These are phyloP conservation scores for Acrobasis suavella DNA, from an alignment of 2,888 invertebrate genomes.

Conservation along the genomic window DNA sequence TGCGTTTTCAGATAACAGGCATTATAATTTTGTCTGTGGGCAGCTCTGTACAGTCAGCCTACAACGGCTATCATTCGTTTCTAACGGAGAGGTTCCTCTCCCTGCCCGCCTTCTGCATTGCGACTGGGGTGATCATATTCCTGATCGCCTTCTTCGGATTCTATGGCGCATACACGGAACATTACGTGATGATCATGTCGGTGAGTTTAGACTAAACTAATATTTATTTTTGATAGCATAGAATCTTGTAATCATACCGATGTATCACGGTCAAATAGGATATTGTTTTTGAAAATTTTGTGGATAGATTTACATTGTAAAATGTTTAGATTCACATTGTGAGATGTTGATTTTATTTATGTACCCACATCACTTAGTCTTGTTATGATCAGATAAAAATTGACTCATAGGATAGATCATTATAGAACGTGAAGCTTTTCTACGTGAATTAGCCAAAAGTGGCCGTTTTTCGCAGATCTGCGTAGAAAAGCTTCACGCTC, in stretches of 20 bases:
- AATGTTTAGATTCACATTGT: too few relatives aligned
- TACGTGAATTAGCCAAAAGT: too few relatives aligned
- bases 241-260: not conserved
- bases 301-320: too few relatives aligned
- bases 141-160: conserved; percentile 93
- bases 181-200: conserved; percentile 90
- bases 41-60: conserved; percentile 85
- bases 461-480: too few relatives aligned
- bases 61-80: conserved; percentile 85
- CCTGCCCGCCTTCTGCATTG: conserved; percentile 87
- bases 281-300: too few relatives aligned
- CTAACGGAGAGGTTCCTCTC: conserved; percentile 87
- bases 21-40: conserved; percentile 89
- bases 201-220: conserved; percentile 72
- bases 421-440: too few relatives aligned
- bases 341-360: too few relatives aligned
- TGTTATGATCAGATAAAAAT: too few relatives aligned
- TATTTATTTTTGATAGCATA: conserved; percentile 9
- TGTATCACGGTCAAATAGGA: too few relatives aligned
- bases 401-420: too few relatives aligned
- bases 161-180: conserved; percentile 93
- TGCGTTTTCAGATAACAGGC: conserved; percentile 87
- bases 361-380: too few relatives aligned
- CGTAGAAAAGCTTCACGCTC: too few relatives aligned
- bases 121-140: conserved; percentile 87